Evolutionary conservation across 2,888 invertebrate genomes (phyloP).

Genomic region (Andrena bucephala): DNA sequence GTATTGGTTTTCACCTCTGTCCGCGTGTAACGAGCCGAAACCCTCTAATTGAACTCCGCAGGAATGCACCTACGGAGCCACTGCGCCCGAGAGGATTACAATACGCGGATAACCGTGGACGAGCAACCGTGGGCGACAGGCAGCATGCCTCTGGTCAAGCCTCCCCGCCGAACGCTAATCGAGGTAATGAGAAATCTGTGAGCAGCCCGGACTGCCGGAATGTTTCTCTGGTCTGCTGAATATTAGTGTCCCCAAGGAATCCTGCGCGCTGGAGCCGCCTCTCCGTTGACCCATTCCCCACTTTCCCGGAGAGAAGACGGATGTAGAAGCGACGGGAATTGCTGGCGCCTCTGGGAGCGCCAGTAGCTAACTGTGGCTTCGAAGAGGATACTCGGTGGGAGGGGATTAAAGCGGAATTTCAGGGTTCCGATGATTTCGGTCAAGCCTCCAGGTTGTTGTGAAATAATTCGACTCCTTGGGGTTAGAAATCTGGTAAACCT

Average conservation of each 20-base stretch:
- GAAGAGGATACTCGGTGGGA: too few species aligned
- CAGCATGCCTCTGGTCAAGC: conserved; percentile 61
- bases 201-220: background rate
- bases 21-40: conserved; percentile 66
- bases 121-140: conserved; percentile 58
- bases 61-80: conserved; percentile 63
- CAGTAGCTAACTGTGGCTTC: too few species aligned
- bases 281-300: background rate
- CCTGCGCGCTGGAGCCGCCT: background rate
- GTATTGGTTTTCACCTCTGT: conserved; percentile 70
- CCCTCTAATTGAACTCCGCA: conserved; percentile 74
- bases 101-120: conserved; percentile 71
- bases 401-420: too few species aligned
- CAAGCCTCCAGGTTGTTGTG: too few species aligned
- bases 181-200: conserved; percentile 60
- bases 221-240: too few species aligned
- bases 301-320: background rate
- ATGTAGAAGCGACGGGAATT: background rate
- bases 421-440: too few species aligned
- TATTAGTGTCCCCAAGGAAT: background rate
- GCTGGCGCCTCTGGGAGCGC: background rate
- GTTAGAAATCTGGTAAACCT: too few species aligned
- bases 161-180: conserved; percentile 64
- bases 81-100: conserved; percentile 68
- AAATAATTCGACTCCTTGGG: too few species aligned